phyloP scores from a whole-genome alignment of 1,140 invertebrate genomes.

The Trichomalopsis sarcophagae region DNA sequence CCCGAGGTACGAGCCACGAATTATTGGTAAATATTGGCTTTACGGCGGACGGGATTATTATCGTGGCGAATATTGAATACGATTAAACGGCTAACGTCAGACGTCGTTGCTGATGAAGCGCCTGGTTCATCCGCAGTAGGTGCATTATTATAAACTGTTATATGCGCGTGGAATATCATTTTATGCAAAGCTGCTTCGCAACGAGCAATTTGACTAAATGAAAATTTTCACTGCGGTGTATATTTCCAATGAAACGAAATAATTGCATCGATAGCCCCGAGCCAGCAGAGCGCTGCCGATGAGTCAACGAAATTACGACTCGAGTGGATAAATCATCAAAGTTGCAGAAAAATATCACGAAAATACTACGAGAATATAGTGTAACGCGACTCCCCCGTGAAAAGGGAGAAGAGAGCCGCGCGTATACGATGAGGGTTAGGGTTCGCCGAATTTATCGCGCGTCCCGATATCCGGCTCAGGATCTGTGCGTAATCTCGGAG shows the following conservation, averaged over 20 bases:
- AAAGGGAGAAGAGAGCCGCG: too few relatives aligned
- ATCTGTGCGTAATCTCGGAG: slow-evolving; percentile 35
- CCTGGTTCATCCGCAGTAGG: not conserved
- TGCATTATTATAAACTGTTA: not conserved
- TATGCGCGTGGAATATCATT: not conserved
- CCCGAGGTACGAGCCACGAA: too few relatives aligned
- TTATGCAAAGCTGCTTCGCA: not conserved
- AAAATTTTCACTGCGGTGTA: not conserved
- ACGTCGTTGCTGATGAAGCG: not conserved
- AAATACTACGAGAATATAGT: not conserved
- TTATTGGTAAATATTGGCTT: too few relatives aligned
- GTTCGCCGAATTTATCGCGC: slow-evolving; percentile 26
- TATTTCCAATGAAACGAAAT: too few relatives aligned
- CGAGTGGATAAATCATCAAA: slow-evolving; percentile 19
- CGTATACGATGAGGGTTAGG: not conserved
- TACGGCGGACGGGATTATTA: too few relatives aligned
- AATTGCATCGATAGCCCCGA: too few relatives aligned
- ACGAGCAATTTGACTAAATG: not conserved
- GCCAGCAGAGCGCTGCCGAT: not conserved
- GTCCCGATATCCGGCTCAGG: slow-evolving; percentile 16
- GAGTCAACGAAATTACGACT: slow-evolving; percentile 30
- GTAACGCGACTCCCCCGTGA: too few relatives aligned
- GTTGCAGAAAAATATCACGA: not conserved
- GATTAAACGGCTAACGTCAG: too few relatives aligned
- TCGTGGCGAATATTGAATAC: too few relatives aligned